Percentiles rank a stretch among this genome's conserved stretches.
phyloP scores from a whole-genome alignment of 2,113 vertebrate genomes.

The Amazona guildingii region DNA sequence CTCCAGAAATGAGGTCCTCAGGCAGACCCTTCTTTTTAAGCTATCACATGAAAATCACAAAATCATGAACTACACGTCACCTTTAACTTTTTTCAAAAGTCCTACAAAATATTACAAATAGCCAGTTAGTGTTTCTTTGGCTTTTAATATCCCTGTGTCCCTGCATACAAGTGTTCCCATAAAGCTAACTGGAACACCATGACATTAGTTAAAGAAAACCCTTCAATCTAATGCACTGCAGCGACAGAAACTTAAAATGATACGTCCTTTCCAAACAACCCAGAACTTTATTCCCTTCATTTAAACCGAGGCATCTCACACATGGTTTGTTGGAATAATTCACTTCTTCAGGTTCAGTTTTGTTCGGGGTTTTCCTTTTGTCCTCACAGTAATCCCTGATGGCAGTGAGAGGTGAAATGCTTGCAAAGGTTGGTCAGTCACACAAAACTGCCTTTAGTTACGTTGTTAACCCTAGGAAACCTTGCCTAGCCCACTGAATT shows the following conservation, averaged over 20 bases:
- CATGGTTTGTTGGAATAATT: not conserved
- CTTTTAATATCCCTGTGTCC: not conserved
- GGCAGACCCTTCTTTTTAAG: not conserved
- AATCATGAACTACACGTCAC: not conserved
- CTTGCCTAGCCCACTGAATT: not conserved
- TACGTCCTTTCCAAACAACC: not conserved
- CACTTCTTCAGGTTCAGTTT: not conserved
- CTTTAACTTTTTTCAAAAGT: not conserved
- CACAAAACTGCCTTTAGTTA: not conserved
- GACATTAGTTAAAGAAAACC: not conserved
- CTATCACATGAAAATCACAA: not conserved
- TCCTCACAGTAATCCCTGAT: not conserved
- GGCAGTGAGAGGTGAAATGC: not conserved
- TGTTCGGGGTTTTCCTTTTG: not conserved
- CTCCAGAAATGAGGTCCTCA: rapidly evolving
- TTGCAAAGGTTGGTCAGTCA: not conserved
- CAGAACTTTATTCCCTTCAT: not conserved
- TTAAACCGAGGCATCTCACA: not conserved
- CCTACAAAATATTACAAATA: not conserved
- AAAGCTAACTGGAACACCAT: not conserved
- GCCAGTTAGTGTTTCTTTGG: not conserved
- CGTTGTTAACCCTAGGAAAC: not conserved
- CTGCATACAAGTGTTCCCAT: not conserved
- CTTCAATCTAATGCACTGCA: not conserved
- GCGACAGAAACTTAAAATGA: not conserved